phyloP scores from a whole-genome alignment of 2,113 vertebrate genomes.

The Tupaia tana region DNA sequence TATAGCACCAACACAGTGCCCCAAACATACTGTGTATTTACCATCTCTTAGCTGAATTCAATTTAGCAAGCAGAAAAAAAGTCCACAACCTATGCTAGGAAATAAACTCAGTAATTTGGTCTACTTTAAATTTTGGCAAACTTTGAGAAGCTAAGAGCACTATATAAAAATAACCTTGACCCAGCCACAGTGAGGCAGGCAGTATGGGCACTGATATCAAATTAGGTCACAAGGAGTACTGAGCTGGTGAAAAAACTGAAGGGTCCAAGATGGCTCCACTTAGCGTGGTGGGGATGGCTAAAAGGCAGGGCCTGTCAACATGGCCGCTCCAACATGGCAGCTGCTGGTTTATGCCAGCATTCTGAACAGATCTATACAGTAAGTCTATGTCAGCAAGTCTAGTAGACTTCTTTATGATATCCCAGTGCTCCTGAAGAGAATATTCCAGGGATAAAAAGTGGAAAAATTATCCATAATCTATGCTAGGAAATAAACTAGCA shows the following conservation, averaged over 20 bases:
- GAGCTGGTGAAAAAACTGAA: neutral
- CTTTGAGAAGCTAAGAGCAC: neutral
- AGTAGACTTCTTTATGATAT: neutral
- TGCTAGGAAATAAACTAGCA: too few relatives aligned
- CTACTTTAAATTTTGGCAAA: conserved; percentile 16
- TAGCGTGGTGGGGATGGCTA: neutral
- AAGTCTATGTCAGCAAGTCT: neutral
- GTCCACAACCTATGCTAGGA: neutral
- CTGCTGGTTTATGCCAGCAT: neutral
- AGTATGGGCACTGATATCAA: neutral
- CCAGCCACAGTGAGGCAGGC: too few relatives aligned
- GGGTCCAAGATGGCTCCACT: neutral
- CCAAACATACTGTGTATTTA: neutral
- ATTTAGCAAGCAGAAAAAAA: neutral
- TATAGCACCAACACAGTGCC: neutral
- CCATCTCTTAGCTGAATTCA: neutral
- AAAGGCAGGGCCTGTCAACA: neutral
- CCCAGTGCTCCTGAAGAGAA: neutral
- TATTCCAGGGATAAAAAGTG: neutral
- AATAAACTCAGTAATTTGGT: neutral
- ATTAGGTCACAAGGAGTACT: neutral
- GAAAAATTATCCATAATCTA: neutral
- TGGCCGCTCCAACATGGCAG: neutral
- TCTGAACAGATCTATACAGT: neutral
- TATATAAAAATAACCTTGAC: neutral